These are phyloP conservation scores for Xenus cinereus DNA, from an alignment of 2,113 vertebrate genomes.

Conservation along the genomic window DNA sequence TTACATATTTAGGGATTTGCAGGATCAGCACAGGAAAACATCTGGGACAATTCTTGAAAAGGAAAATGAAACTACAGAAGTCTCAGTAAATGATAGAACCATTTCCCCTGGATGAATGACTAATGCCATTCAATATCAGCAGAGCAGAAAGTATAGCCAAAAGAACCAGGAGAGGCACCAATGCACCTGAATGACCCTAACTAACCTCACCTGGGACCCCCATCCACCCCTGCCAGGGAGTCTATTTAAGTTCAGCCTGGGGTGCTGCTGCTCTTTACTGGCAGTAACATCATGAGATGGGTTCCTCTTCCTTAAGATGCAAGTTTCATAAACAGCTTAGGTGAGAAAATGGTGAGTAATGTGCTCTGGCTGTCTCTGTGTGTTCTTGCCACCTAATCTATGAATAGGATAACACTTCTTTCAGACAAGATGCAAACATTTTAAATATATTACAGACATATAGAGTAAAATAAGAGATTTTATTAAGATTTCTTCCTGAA, in stretches of 20 bases:
- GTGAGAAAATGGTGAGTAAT: neutral
- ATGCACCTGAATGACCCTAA: neutral
- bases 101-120: neutral
- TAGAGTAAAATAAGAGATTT: neutral
- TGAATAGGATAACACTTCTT: neutral
- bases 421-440: neutral
- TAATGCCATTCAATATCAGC: neutral
- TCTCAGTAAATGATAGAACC: neutral
- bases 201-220: neutral
- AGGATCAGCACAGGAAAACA: neutral
- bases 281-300: neutral
- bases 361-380: neutral
- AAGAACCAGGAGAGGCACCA: neutral
- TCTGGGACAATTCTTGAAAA: neutral
- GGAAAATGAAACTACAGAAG: neutral
- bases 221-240: neutral
- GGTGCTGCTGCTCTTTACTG: neutral
- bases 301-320: neutral
- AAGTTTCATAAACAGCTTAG: neutral
- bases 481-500: neutral
- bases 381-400: neutral
- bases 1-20: neutral
- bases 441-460: neutral
- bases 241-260: neutral
- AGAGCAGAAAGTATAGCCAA: neutral